Evolutionary conservation across 1,140 invertebrate genomes (phyloP), one percentile per base, ranked within the genome.

Genomic region (Bacillus rossius): DNA sequence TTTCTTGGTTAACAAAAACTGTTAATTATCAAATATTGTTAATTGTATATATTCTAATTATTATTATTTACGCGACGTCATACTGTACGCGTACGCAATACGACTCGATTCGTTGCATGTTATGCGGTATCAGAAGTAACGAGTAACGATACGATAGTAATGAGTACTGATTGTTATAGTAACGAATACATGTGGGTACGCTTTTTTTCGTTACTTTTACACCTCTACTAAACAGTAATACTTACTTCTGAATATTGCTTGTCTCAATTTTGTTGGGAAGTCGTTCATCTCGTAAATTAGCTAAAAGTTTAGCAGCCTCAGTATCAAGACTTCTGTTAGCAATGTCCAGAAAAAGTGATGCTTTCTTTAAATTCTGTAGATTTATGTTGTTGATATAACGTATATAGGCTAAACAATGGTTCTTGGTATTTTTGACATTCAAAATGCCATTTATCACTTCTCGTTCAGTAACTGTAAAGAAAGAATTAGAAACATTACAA

Each of bases 331-430:
- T 92, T 64, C 94, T 78, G 71, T 96, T 96, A 1, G 91, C 81
- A 47, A 99, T 95, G 73, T 99, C 96, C 50, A 99, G 84, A 69
- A 97, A 99, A 17, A 96, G 85, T 47, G 90, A 88, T 2, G 94
- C 94, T 71, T 96, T 95, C 66, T 92, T 90, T 19, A 97, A 74
- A 72, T 98, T 94, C 73, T 96, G 93, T 23, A 98, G 78, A 75
- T 98, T 98, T 25, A 99, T 98, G 69, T 98, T 98, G 73, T 96
- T 95, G 68, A 99, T 98, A 71, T 96, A 94, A 45, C 96, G 80
- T 2, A 98, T 84, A 70, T 97, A 98, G 0, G 94, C 94, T n/a
- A 98, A 75, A 66, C 93, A 96, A 74, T 98, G 95, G 67, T 97
- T 96, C 72, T 94, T 94, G 0, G 94, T 96, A 66, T 97, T 95